These are phyloP conservation scores for Montipora foliosa DNA, from an alignment of 64 coral and sea anemone species.

Conservation along the genomic window DNA sequence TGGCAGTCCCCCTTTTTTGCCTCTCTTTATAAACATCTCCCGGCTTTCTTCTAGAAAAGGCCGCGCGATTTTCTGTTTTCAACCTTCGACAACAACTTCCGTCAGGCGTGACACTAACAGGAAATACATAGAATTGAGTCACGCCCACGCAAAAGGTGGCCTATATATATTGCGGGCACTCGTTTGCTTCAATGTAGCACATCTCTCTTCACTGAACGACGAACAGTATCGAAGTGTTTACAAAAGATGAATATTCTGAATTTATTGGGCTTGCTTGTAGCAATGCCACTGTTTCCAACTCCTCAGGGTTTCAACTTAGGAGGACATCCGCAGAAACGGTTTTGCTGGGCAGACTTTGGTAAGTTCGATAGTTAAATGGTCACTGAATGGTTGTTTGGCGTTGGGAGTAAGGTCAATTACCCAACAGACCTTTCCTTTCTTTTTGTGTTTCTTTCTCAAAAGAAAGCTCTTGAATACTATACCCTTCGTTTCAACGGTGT, in stretches of 20 bases:
- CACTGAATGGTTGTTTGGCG: background rate
- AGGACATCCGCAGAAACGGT: conserved; percentile 14
- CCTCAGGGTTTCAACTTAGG: background rate
- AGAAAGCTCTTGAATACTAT: no score
- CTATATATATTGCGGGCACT: background rate
- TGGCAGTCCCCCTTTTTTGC: background rate
- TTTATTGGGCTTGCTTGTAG: background rate
- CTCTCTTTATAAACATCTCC: background rate
- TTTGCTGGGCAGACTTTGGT: conserved; percentile 39
- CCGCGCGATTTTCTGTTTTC: no score
- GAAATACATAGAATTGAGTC: background rate
- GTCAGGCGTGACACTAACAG: conserved; percentile 14
- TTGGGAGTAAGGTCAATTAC: background rate
- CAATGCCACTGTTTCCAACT: background rate
- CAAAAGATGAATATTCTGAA: background rate
- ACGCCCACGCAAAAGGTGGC: background rate
- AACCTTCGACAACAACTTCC: no score
- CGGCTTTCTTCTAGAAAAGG: no score
- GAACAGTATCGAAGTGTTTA: background rate
- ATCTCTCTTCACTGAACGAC: background rate
- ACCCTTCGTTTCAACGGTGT: no score
- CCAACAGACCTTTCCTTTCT: no score
- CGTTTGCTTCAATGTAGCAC: background rate
- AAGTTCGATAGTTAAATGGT: background rate
- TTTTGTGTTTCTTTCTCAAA: no score